phyloP scores from a whole-genome alignment of 2,113 vertebrate species.

The Chascanopsetta lugubris region DNA sequence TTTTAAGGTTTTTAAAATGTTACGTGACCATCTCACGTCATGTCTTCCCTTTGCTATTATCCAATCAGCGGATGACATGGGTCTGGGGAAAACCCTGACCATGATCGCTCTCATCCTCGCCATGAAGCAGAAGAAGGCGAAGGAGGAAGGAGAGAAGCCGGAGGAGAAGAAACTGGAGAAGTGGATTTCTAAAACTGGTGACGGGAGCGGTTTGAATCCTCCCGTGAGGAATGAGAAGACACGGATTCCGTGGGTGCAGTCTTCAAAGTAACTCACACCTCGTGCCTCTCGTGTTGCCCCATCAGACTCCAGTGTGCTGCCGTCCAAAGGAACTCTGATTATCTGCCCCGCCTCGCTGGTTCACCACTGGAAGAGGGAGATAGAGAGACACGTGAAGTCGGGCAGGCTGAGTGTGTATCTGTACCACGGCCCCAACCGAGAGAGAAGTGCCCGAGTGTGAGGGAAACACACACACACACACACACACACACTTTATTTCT shows the following conservation, averaged over 20 bases:
- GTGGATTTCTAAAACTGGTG: conserved; percentile 90
- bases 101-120: conserved; percentile 91
- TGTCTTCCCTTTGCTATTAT: not conserved
- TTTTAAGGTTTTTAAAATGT: no score
- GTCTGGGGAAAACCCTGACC: conserved; percentile 94
- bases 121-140: conserved; percentile 80
- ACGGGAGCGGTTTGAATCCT: not conserved
- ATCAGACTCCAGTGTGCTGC: conserved; percentile 79
- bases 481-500: not conserved
- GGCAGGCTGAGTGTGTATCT: conserved; percentile 84
- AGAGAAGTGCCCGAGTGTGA: conserved; percentile 83
- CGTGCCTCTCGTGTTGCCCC: not conserved
- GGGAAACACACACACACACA: conserved; percentile 39
- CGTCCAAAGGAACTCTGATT: conserved; percentile 86
- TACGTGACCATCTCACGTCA: not conserved
- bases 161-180: conserved; percentile 66
- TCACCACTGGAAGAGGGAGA: conserved; percentile 96
- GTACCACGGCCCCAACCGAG: conserved; percentile 90
- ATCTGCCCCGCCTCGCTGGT: conserved; percentile 96
- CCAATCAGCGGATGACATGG: conserved; percentile 94
- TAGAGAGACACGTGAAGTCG: conserved; percentile 82
- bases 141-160: conserved; percentile 63
- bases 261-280: not conserved
- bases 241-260: not conserved
- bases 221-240: not conserved